Evolutionary conservation across 2,888 invertebrate species (phyloP).

Genomic region (Drosophila atripex): DNA sequence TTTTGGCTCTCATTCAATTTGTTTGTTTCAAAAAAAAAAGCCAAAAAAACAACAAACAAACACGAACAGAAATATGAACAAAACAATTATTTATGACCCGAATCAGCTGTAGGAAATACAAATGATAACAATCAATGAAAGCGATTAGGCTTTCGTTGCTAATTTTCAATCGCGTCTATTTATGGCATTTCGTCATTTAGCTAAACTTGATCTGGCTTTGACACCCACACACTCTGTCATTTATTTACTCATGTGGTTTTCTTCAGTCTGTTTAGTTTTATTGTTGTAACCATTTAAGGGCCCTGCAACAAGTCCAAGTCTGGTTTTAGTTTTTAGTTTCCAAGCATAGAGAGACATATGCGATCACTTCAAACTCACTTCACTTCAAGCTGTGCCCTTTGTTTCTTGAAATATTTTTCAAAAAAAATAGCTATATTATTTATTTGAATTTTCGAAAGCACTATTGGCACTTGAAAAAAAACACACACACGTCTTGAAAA

Average conservation of each 20-base stretch:
- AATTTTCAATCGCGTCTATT: slow-evolving; percentile 19
- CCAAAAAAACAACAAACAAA: background rate
- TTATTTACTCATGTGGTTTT: background rate
- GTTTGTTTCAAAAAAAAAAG: background rate
- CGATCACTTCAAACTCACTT: slow-evolving; percentile 31
- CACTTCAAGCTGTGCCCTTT: slow-evolving; percentile 56
- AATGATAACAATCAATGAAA: slow-evolving; percentile 57
- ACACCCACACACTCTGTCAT: slow-evolving; percentile 6
- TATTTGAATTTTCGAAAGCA: slow-evolving; percentile 17
- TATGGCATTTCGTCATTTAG: slow-evolving; percentile 37
- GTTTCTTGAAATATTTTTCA: slow-evolving; percentile 33
- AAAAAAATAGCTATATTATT: background rate
- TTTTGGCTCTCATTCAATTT: background rate
- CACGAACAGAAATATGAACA: background rate
- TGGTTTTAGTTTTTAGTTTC: slow-evolving; percentile 4
- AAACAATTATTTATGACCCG: slow-evolving; percentile 4
- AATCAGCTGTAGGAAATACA: slow-evolving; percentile 17
- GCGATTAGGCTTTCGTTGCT: slow-evolving; percentile 56
- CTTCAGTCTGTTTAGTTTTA: slow-evolving; percentile 10
- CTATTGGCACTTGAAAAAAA: slow-evolving; percentile 44
- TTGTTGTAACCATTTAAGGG: slow-evolving; percentile 14
- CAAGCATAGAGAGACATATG: too few species aligned
- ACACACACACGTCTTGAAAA: slow-evolving; percentile 36
- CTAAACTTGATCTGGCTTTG: slow-evolving; percentile 23
- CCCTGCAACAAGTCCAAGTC: slow-evolving; percentile 63